phyloP scores from a whole-genome alignment of 1,140 invertebrate genomes.

The Dermatophagoides farinae region DNA sequence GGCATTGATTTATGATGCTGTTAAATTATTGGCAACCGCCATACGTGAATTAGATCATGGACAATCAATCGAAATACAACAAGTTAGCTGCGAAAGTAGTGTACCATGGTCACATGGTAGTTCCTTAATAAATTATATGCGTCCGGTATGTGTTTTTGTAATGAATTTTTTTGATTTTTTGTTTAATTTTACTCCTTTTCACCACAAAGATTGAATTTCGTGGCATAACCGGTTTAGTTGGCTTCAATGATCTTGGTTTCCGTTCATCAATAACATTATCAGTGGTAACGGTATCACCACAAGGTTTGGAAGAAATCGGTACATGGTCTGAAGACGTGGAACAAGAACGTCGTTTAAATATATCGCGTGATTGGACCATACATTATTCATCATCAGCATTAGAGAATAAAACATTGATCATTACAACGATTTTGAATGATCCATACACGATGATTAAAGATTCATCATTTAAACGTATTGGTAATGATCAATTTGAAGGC shows the following conservation, averaged over 20 bases:
- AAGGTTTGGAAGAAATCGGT: constrained; percentile 20
- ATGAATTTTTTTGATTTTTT: not conserved
- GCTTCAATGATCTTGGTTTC: constrained; percentile 73
- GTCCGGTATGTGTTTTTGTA: constrained; percentile 42
- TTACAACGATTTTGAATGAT: constrained; percentile 53
- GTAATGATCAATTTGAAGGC: constrained; percentile 69
- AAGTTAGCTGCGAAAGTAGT: constrained; percentile 24
- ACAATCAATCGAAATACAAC: constrained; percentile 20
- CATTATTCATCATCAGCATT: constrained; percentile 25
- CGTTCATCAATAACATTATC: constrained; percentile 70
- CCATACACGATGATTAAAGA: constrained; percentile 21
- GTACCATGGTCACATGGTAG: constrained; percentile 68
- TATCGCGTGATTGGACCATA: not conserved
- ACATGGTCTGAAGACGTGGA: not conserved
- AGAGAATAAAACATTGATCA: constrained; percentile 71
- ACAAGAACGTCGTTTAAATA: not conserved
- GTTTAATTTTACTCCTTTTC: constrained; percentile 1
- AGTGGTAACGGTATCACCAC: constrained; percentile 60
- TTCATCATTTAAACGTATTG: constrained; percentile 33
- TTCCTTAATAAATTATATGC: constrained; percentile 89
- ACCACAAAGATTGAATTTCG: constrained; percentile 80
- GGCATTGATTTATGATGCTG: constrained; percentile 29
- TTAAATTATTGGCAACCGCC: constrained; percentile 26
- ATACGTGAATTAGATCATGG: constrained; percentile 24
- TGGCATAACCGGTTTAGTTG: constrained; percentile 77